phyloP scores from a whole-genome alignment of 2,888 invertebrate genomes.

The Himalopsyche kuldschensis region DNA sequence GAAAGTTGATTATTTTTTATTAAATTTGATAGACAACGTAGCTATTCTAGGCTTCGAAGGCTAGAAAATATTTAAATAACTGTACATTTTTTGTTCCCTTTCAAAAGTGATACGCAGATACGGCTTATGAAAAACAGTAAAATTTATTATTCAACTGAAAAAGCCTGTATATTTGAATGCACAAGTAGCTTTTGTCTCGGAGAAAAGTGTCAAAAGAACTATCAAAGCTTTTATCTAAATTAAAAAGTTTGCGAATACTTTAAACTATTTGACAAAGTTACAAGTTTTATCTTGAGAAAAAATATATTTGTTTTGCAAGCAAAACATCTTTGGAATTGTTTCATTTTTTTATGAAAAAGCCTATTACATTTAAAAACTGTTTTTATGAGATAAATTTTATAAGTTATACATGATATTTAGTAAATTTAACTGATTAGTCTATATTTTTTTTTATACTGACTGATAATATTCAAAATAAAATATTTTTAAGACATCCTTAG shows the following conservation, averaged over 20 bases:
- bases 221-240: conserved; percentile 37
- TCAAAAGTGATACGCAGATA: not conserved
- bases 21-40: not conserved
- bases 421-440: too few relatives aligned
- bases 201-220: conserved; percentile 26
- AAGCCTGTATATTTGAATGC: conserved; percentile 14
- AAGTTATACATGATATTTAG: too few relatives aligned
- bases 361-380: not conserved
- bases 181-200: not conserved
- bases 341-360: not conserved
- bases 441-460: too few relatives aligned
- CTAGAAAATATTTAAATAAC: not conserved
- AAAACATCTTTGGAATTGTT: not conserved
- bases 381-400: too few relatives aligned
- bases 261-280: conserved; percentile 9
- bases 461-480: too few relatives aligned
- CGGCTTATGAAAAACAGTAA: not conserved
- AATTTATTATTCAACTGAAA: not conserved
- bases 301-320: not conserved
- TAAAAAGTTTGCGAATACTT: conserved; percentile 32
- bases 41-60: not conserved
- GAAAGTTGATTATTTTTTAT: not conserved
- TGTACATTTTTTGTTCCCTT: not conserved
- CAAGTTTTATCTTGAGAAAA: not conserved
- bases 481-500: too few relatives aligned